Evolutionary conservation across 2,113 vertebrate species (phyloP).

Genomic region (Neofelis nebulosa): DNA sequence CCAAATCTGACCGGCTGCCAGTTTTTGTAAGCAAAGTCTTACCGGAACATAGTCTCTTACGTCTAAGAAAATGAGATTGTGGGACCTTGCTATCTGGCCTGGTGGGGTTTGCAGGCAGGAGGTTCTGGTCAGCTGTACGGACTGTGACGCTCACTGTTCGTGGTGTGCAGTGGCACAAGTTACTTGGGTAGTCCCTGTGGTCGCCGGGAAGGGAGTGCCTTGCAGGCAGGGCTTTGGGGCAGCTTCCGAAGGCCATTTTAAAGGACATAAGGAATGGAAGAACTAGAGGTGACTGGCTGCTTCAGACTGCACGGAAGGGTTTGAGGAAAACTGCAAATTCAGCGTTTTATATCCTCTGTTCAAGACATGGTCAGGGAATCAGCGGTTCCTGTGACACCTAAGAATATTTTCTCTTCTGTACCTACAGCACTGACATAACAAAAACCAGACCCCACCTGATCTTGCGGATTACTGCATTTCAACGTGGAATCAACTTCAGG

Average conservation of each 20-base stretch:
- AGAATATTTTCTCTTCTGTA: neutral
- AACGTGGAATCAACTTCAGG: too few relatives aligned
- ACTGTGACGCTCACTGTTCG: neutral
- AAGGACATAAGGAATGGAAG: neutral
- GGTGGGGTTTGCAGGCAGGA: neutral
- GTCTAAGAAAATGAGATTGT: neutral
- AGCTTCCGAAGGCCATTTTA: neutral
- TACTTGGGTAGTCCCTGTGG: neutral
- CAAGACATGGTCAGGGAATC: neutral
- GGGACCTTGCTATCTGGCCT: neutral
- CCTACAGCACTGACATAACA: neutral
- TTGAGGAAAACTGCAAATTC: neutral
- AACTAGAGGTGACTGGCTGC: neutral
- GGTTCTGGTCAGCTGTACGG: neutral
- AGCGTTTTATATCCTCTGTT: conserved; percentile 14
- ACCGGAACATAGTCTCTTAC: neutral
- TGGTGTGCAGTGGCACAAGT: accelerated
- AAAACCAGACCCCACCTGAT: neutral
- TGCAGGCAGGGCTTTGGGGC: neutral
- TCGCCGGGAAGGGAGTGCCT: neutral
- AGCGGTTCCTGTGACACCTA: neutral
- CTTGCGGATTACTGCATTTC: neutral
- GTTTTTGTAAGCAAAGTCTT: neutral
- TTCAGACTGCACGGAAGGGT: neutral
- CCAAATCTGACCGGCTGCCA: neutral